Evolutionary conservation across 1,140 invertebrate species (phyloP), one percentile per base, ranked within the genome.

Genomic region (Drosophila cardini): DNA sequence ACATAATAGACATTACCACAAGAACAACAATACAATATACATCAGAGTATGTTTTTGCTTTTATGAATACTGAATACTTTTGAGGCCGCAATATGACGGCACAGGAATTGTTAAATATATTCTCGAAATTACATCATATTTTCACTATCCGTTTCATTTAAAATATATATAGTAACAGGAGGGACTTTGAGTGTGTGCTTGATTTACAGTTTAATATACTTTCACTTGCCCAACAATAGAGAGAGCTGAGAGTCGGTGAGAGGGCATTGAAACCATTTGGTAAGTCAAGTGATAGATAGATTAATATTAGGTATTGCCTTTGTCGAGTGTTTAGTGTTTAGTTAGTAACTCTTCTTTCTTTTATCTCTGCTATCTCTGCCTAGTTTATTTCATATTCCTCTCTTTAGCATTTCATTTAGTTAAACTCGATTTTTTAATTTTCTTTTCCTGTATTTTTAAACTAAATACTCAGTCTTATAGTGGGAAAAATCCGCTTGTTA

Each of bases 391-490:
- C 26, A 50, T 46, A 38, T 62, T 63, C 43, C 62, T 53, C 38
- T 34, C 45, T 26, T 61, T 53, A 32, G 30, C 63, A 64, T 63
- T 58, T 76, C 46, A 38, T 52, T 42, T n/a, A 36, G 26, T 15
- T 16, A 26, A 10, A 32, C 26, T 30, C 21, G 26, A 56, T 52
- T 63, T 52, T 55, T 45, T 15, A 4, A 56, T 56, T 72, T 13
- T 68, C 38, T 61, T 42, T 72, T 62, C 40, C 58, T 72, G 63
- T 79, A 55, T 71, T 68, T 26, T 91, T 91, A 91, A 81, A 91
- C 86, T 91, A 91, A 90, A 77, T 91, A 87, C 87, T 91, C 90
- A 91, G 90, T 91, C 90, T 91, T 91, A 83, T 86, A 81, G 84
- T 91, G 86, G 89, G 84, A 83, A 77, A 83, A 72, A 91, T 91